Percentiles rank a stretch among this genome's conserved stretches.
Evolutionary conservation across 2,113 vertebrate species (phyloP).

Genomic region (Vombatus ursinus): DNA sequence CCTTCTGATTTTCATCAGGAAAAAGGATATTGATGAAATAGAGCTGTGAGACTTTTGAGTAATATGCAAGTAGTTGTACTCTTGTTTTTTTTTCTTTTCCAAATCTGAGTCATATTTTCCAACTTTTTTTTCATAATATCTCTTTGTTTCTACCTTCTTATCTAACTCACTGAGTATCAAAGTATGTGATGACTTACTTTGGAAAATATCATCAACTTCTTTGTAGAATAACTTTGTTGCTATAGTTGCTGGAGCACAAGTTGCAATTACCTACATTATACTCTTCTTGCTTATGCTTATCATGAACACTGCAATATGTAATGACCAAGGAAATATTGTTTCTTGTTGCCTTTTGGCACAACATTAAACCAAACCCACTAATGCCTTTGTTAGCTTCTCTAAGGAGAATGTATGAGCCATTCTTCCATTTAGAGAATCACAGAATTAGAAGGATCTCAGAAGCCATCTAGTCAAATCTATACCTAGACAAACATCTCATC

Average conservation of each 20-base stretch:
- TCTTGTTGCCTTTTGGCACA: not conserved
- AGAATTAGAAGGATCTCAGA: not conserved
- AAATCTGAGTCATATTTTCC: not conserved
- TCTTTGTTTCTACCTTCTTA: not conserved
- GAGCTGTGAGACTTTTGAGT: too few species aligned
- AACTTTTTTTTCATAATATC: not conserved
- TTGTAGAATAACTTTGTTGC: not conserved
- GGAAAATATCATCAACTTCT: not conserved
- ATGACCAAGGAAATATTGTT: not conserved
- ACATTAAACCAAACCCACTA: not conserved
- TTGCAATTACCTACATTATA: not conserved
- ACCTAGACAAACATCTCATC: not conserved
- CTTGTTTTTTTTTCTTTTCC: not conserved
- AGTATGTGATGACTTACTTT: not conserved
- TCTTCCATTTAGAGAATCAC: not conserved
- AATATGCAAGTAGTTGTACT: too few species aligned
- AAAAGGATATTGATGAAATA: too few species aligned
- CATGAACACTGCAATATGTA: not conserved
- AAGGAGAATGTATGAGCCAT: not conserved
- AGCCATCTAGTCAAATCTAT: not conserved
- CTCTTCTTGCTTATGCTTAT: not conserved
- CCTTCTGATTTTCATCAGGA: too few species aligned
- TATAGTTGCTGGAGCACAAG: not conserved
- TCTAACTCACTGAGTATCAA: not conserved
- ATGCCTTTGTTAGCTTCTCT: not conserved